Base-by-base conservation (phyloP, 2,888 invertebrate genomes). In the Orthosia gothica region DNA sequence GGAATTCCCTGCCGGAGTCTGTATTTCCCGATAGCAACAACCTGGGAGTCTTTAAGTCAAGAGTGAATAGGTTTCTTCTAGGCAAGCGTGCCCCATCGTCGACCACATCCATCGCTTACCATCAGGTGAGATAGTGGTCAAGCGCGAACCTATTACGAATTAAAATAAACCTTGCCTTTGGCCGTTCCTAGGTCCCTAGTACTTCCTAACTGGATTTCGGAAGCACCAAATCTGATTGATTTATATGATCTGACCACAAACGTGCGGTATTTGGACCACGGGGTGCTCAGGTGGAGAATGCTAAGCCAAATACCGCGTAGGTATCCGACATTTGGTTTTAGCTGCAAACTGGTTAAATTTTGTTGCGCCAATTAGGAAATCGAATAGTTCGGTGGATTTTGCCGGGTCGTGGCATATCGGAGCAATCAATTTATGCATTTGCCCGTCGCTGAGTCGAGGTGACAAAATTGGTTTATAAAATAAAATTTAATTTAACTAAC, bases 191-290 rank as follows among this genome's bases (percentile, higher is more conserved):
- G 74, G 40, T n/a, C 20, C 50, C 50, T 32, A 26, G 26, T 55
- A 26, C 18, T 40, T 47, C 52, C 58, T 55, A 32, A 0, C 52
- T 59, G 61, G 59, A 70, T 70, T 75, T 65, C 52, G 52, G 70
- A 81, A 70, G 49, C 32, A 65, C 58, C n/a, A 70, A 80, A 55
- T 74, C 13, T 15, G 45, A 67, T 55, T 81, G 81, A 80, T 80
- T 71, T 76, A 76, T 76, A 45, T 23, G 26, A 49, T 40, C 16
- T 49, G 20, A 23, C 55, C 70, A 67, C 76, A n/a, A 50, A 49
- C 40, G 18, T 50, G 58, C 16, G 52, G 16, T 11, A 50, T 69
- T 58, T n/a, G 18, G 23, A 23, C 1, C 26, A 52, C 2, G 49
- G 40, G 47, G 40, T 47, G 72, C 23, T 40, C 57, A 47, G 65